These are phyloP conservation scores for Daktulosphaira vitifoliae DNA, from an alignment of 1,140 invertebrate genomes.

Conservation along the genomic window DNA sequence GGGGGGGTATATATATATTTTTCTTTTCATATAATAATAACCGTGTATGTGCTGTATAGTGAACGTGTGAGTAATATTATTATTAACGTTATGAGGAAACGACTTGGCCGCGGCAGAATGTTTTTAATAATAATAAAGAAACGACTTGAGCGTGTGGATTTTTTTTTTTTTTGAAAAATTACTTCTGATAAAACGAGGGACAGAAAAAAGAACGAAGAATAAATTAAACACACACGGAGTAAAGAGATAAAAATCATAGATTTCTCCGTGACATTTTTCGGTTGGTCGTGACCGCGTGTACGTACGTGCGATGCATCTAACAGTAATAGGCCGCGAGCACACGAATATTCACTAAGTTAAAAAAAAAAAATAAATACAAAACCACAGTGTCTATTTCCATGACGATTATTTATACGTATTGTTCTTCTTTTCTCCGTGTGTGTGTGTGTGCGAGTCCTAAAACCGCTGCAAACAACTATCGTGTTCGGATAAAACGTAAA, in stretches of 20 bases:
- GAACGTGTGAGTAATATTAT: too few species aligned
- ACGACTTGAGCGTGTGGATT: background rate
- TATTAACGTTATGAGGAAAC: too few species aligned
- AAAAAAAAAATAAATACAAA: background rate
- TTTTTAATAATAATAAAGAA: too few species aligned
- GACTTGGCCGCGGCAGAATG: too few species aligned
- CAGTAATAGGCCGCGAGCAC: slow-evolving; percentile 10
- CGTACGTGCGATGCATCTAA: background rate
- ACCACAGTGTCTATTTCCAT: slow-evolving; percentile 13
- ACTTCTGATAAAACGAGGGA: slow-evolving; percentile 5
- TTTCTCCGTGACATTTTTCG: slow-evolving; percentile 32
- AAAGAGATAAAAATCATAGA: slow-evolving; percentile 29
- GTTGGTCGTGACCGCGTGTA: slow-evolving; percentile 21
- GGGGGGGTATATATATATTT: too few species aligned
- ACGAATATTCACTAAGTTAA: slow-evolving; percentile 16
- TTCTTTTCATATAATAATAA: too few species aligned
- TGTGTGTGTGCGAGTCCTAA: slow-evolving; percentile 14
- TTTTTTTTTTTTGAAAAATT: slow-evolving; percentile 19
- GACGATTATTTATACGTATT: slow-evolving; percentile 33
- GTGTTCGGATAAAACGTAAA: slow-evolving; percentile 28
- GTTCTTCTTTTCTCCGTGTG: slow-evolving; percentile 8
- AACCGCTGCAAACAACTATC: background rate
- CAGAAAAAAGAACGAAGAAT: slow-evolving; percentile 6
- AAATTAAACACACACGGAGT: slow-evolving; percentile 2
- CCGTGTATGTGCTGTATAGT: too few species aligned